A percentile compares a stretch with the other conserved stretches of the same genome.
phyloP scores from a whole-genome alignment of 1,140 invertebrate genomes.

The Centruroides sculpturatus region DNA sequence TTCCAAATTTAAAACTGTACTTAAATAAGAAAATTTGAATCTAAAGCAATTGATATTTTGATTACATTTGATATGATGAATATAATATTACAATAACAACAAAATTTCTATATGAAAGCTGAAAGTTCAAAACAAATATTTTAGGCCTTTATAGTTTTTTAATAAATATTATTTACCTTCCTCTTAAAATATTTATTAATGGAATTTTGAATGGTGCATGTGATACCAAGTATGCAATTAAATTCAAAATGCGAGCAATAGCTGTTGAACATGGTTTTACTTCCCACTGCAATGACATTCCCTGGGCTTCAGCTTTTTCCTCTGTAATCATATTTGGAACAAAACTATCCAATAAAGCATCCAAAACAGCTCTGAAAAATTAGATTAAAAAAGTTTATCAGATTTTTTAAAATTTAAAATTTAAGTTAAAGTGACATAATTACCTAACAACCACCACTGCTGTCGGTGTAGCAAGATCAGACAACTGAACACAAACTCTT shows the following conservation, averaged over 20 bases:
- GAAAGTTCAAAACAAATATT: no score
- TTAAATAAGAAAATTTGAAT: no score
- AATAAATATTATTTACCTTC: constrained; percentile 21
- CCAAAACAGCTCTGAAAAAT: constrained; percentile 45
- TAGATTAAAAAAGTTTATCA: neutral
- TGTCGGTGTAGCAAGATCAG: constrained; percentile 76
- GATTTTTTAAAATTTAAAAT: neutral
- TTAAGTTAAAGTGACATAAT: neutral
- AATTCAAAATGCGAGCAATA: constrained; percentile 52
- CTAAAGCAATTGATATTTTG: no score
- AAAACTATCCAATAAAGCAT: constrained; percentile 40
- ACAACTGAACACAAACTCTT: constrained; percentile 73
- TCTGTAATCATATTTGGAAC: constrained; percentile 14
- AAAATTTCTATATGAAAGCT: no score
- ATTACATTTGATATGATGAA: no score
- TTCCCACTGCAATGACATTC: no score
- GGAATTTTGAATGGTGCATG: constrained; percentile 32
- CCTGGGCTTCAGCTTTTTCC: no score
- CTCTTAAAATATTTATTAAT: constrained; percentile 25
- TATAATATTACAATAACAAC: no score
- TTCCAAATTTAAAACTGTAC: no score
- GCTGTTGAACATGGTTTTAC: constrained; percentile 20
- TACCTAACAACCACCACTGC: constrained; percentile 57
- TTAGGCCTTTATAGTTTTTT: no score
- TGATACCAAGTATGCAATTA: constrained; percentile 57